Percentiles rank a stretch among this genome's conserved stretches.
Evolutionary conservation across 2,113 vertebrate species (phyloP).

Genomic region (Orientallactaga bullata): DNA sequence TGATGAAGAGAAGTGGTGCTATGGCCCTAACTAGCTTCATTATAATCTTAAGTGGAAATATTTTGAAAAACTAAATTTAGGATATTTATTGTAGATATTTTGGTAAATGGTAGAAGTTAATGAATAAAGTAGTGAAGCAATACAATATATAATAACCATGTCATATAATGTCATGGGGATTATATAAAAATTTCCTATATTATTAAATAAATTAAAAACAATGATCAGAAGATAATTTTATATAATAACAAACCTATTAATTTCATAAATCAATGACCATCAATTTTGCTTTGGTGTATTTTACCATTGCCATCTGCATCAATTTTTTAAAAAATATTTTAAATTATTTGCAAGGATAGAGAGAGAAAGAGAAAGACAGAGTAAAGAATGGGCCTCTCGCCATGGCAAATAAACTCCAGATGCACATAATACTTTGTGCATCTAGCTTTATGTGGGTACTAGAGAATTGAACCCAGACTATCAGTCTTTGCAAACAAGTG

Average conservation of each 20-base stretch:
- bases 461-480: too few relatives aligned
- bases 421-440: too few relatives aligned
- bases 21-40: not conserved
- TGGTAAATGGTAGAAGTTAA: constrained; percentile 24
- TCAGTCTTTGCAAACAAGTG: too few relatives aligned
- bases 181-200: not conserved
- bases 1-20: not conserved
- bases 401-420: too few relatives aligned
- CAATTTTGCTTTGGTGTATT: constrained; percentile 21
- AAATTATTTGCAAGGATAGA: too few relatives aligned
- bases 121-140: not conserved
- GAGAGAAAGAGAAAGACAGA: too few relatives aligned
- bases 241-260: not conserved
- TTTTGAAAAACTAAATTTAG: constrained; percentile 31
- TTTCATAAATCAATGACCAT: not conserved
- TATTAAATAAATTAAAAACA: constrained; percentile 15
- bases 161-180: not conserved
- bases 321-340: too few relatives aligned
- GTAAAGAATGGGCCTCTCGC: too few relatives aligned
- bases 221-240: not conserved
- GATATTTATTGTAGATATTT: not conserved
- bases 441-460: too few relatives aligned
- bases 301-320: not conserved
- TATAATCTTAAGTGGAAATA: constrained; percentile 34
- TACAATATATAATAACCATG: not conserved